These are phyloP conservation scores for Rallus crepitans DNA, from an alignment of 2,797 vertebrate species.

Conservation along the genomic window DNA sequence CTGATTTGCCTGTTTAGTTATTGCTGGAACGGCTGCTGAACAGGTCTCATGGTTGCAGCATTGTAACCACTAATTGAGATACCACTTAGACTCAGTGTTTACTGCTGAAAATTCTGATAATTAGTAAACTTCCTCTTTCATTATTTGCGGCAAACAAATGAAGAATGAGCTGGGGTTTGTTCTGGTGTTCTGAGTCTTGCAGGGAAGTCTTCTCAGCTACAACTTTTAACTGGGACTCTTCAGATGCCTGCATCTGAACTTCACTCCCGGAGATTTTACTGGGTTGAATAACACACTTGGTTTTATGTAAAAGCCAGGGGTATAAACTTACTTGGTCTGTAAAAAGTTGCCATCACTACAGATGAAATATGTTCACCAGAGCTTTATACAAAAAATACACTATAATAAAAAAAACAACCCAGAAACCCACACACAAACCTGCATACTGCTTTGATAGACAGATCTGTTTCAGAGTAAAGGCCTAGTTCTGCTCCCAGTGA, in stretches of 20 bases:
- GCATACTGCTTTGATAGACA: neutral
- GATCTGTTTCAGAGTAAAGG: neutral
- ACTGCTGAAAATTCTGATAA: constrained; percentile 1
- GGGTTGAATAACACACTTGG: neutral
- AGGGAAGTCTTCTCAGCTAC: neutral
- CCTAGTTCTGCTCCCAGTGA: constrained; percentile 11
- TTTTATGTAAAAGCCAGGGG: neutral
- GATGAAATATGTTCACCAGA: neutral
- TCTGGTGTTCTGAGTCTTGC: neutral
- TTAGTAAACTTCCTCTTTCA: neutral
- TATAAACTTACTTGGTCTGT: neutral
- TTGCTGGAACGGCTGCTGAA: neutral
- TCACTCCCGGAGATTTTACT: neutral
- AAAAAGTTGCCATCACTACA: neutral
- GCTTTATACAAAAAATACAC: neutral
- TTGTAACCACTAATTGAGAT: neutral
- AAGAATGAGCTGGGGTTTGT: neutral
- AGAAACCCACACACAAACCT: neutral
- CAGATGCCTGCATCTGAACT: neutral
- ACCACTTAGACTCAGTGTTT: neutral
- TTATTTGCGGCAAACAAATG: neutral
- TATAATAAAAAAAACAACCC: neutral
- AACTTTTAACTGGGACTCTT: neutral
- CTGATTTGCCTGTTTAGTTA: neutral
- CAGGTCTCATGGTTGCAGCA: neutral